Percentiles rank a stretch among this genome's conserved stretches.
Conservation (phyloP, 2,113 vertebrate genomes). For the Isichthys henryi region DNA sequence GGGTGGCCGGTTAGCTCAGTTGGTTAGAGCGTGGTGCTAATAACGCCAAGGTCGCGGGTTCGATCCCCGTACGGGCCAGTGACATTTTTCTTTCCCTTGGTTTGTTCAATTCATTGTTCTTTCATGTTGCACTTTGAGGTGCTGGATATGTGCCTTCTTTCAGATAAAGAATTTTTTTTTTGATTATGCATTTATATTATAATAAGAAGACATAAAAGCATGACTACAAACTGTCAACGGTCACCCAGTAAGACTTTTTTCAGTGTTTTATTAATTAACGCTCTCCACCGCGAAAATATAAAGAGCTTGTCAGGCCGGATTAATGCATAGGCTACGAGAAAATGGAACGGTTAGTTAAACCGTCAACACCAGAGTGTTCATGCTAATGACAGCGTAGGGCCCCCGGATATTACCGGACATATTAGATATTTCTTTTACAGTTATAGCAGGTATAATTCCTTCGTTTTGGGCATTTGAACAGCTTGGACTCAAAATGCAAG, state of each 20-base stretch:
- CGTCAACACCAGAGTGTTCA: too few species aligned
- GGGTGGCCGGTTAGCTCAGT: constrained; percentile 44
- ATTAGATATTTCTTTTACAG: background rate
- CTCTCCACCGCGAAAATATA: too few species aligned
- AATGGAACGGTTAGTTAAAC: too few species aligned
- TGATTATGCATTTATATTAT: background rate
- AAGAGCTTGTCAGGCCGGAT: too few species aligned
- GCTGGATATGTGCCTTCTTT: background rate
- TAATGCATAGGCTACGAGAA: too few species aligned
- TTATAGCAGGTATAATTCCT: background rate
- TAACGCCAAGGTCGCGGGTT: constrained; percentile 62
- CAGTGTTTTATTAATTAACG: background rate
- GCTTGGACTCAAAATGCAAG: background rate
- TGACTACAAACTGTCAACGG: background rate
- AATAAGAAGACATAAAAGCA: background rate
- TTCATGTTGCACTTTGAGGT: background rate
- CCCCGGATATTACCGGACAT: background rate
- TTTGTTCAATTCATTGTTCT: background rate
- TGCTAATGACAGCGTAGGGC: too few species aligned
- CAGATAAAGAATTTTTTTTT: background rate
- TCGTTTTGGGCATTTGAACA: background rate
- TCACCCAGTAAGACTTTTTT: background rate
- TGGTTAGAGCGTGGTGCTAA: constrained; percentile 60
- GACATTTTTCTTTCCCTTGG: background rate
- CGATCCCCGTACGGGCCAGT: constrained; percentile 57